These are phyloP conservation scores for Nothura maculosa DNA, from an alignment of 2,797 vertebrate species.

Conservation along the genomic window DNA sequence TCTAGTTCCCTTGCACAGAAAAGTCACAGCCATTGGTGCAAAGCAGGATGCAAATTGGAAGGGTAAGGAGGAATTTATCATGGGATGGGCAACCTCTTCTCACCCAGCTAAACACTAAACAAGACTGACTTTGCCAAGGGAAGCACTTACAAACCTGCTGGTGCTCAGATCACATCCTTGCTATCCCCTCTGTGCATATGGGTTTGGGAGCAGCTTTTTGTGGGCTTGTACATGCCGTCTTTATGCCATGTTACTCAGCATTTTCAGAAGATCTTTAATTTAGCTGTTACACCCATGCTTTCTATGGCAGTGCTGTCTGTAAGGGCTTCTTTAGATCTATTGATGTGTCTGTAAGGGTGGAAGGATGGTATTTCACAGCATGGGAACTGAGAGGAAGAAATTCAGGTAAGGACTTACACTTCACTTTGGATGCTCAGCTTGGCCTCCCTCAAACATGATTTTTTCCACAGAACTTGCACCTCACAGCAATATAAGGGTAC, in stretches of 20 bases:
- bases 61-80: background rate
- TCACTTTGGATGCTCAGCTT: background rate
- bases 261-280: background rate
- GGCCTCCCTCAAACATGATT: background rate
- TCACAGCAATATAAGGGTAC: background rate
- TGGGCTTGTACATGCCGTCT: background rate
- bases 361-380: background rate
- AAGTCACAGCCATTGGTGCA: background rate
- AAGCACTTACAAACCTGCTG: background rate
- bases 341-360: background rate
- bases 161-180: background rate
- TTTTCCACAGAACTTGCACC: background rate
- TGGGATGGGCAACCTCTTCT: background rate
- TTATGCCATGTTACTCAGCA: background rate
- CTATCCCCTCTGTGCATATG: accelerated
- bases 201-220: background rate
- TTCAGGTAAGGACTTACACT: background rate
- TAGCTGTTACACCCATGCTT: accelerated
- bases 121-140: too few relatives aligned
- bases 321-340: background rate
- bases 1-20: background rate
- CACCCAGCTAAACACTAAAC: background rate
- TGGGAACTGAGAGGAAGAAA: background rate
- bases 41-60: background rate
- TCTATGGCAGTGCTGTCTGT: background rate